These are phyloP conservation scores for Etia nguti DNA, from an alignment of 2,113 vertebrate species.

Conservation along the genomic window DNA sequence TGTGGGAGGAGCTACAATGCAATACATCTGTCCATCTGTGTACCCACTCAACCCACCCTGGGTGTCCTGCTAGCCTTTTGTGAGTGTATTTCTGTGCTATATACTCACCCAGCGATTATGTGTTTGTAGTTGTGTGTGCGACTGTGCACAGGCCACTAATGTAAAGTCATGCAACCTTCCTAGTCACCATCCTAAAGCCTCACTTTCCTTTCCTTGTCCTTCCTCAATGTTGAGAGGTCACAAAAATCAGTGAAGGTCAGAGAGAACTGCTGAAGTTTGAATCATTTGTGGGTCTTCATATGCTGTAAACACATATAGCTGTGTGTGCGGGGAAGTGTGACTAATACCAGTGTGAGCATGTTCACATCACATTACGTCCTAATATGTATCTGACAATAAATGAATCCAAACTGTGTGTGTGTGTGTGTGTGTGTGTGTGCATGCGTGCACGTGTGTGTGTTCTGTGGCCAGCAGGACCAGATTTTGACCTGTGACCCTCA, in stretches of 20 bases:
- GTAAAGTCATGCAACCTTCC: background rate
- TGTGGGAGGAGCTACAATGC: background rate
- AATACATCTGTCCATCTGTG: background rate
- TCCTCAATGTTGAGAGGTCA: background rate
- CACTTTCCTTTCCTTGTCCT: background rate
- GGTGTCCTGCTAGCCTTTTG: background rate
- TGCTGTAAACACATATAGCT: background rate
- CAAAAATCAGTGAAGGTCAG: background rate
- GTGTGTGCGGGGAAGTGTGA: background rate
- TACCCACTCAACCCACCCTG: background rate
- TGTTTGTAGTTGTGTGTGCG: background rate
- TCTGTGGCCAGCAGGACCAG: constrained; percentile 75
- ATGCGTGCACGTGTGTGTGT: constrained; percentile 9
- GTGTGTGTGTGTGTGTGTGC: background rate
- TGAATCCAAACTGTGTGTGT: background rate
- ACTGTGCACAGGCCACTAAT: background rate
- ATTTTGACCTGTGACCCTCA: constrained; percentile 73
- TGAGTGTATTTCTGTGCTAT: background rate
- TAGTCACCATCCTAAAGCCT: background rate
- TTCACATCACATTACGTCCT: background rate
- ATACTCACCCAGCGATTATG: background rate
- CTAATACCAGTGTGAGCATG: background rate
- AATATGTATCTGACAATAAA: background rate
- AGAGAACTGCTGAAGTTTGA: background rate
- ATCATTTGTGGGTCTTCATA: background rate